Conservation (phyloP, 2,113 vertebrate genomes). For the Clupea harengus region DNA sequence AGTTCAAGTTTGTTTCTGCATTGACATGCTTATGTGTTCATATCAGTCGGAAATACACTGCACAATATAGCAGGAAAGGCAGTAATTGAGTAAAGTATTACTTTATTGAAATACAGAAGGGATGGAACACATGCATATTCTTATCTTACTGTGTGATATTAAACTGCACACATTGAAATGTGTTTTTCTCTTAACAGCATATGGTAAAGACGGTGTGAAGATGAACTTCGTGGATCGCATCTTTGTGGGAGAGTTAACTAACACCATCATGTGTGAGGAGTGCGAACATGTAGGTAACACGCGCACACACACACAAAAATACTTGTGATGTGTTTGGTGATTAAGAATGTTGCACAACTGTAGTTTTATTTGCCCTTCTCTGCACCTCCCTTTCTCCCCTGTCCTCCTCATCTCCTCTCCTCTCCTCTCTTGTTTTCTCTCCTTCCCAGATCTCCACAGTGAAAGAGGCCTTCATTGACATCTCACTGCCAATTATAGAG, state of each 20-base stretch:
- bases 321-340: background rate
- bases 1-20: background rate
- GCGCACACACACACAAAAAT: background rate
- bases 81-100: no score
- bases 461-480: constrained; percentile 97
- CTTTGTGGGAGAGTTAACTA: constrained; percentile 97
- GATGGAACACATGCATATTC: background rate
- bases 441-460: constrained; percentile 86
- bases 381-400: background rate
- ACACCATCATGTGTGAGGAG: constrained; percentile 99
- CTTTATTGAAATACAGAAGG: no score
- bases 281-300: constrained; percentile 89
- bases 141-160: background rate
- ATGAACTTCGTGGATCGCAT: constrained; percentile 98
- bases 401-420: background rate
- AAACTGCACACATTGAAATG: background rate
- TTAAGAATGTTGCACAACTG: background rate
- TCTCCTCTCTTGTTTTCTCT: constrained; percentile 50
- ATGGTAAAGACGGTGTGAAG: constrained; percentile 95
- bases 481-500: constrained; percentile 96
- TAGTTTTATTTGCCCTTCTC: background rate
- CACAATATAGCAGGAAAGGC: no score
- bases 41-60: no score
- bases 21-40: background rate
- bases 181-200: constrained; percentile 72